phyloP scores from a whole-genome alignment of 2,113 vertebrate species.

The Riparia riparia region DNA sequence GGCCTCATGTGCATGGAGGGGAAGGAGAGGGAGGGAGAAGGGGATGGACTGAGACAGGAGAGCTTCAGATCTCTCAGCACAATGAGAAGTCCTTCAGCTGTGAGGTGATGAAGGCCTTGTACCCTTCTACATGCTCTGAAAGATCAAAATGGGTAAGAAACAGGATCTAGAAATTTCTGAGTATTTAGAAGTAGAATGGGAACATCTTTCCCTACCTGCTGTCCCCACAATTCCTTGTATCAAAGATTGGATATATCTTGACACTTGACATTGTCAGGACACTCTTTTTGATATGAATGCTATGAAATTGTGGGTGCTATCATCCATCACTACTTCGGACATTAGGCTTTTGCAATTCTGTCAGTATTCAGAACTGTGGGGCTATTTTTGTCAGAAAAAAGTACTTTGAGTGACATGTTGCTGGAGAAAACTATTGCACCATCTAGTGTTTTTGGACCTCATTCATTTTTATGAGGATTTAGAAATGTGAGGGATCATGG shows the following conservation, averaged over 20 bases:
- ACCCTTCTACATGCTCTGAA: not conserved
- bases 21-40: not conserved
- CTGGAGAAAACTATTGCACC: not conserved
- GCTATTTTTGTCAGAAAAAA: not conserved
- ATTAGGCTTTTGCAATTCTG: not conserved
- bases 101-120: not conserved
- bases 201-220: not conserved
- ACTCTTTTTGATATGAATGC: not conserved
- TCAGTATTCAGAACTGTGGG: not conserved
- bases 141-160: not conserved
- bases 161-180: not conserved
- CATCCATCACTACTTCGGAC: not conserved
- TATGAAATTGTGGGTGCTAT: not conserved
- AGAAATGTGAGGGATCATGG: not conserved
- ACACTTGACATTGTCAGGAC: not conserved
- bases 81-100: not conserved
- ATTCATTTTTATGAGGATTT: constrained; percentile 11
- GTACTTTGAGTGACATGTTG: not conserved
- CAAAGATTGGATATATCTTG: not conserved
- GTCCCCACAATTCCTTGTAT: not conserved
- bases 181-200: not conserved
- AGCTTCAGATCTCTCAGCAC: not conserved
- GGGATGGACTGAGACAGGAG: not conserved
- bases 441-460: not conserved
- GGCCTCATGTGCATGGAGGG: rapidly evolving